Percentiles rank a stretch among this genome's conserved stretches.
Conservation (phyloP, 2,888 invertebrate species). For the Cephus rjabovi region DNA sequence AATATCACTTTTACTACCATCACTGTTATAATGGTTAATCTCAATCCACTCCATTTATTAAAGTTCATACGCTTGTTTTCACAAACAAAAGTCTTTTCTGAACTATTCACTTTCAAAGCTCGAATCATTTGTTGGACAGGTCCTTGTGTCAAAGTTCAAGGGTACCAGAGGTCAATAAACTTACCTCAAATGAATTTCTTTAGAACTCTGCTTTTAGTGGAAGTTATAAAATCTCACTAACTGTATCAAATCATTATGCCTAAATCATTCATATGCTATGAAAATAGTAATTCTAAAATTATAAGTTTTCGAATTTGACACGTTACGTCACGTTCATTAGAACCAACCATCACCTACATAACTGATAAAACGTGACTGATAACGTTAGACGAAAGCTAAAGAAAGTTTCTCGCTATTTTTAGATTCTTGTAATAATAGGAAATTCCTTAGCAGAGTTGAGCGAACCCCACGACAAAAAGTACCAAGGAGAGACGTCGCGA, state of each 20-base stretch:
- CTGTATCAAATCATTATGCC: background rate
- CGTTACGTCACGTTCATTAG: background rate
- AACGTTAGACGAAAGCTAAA: background rate
- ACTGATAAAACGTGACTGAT: background rate
- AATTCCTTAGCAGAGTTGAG: background rate
- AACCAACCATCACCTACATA: background rate
- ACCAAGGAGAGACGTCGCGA: conserved; percentile 1
- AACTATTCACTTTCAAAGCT: background rate
- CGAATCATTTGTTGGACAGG: background rate
- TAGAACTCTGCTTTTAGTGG: background rate
- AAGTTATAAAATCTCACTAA: background rate
- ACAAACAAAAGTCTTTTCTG: background rate
- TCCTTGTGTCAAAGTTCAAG: background rate
- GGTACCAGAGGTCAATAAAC: background rate
- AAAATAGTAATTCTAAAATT: background rate
- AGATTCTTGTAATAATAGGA: background rate
- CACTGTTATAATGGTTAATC: background rate
- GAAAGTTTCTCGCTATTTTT: background rate
- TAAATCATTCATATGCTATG: background rate
- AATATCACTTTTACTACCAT: background rate
- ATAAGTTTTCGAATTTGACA: background rate
- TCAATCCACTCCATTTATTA: background rate
- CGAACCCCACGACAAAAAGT: background rate
- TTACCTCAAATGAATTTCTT: background rate
- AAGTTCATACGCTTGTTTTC: background rate